Base-by-base conservation (phyloP, 2,113 vertebrate species). In the Thamnophis sirtalis region DNA sequence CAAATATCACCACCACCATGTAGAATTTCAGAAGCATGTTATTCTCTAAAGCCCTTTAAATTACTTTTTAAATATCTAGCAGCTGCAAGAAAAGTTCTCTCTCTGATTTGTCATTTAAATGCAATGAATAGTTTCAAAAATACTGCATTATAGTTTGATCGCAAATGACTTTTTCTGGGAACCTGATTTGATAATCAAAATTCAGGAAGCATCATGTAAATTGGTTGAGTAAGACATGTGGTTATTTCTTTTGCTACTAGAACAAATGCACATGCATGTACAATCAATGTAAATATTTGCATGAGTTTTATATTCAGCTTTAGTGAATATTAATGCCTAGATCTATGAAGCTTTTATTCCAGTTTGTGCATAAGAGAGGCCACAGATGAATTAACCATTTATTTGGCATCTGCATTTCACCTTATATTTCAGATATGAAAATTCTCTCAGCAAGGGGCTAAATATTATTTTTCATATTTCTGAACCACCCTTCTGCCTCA, bases 91-190 rank as follows among this genome's bases (percentile, higher is more conserved):
- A 87, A 86, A 93, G 93, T 93, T 93, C 96, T 94, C 90, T 91
- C 94, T 95, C 94, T 91, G 2, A 91, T 93, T 92, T 92, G 91
- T 94, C 93, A 94, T 91, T 95, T 94, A 94, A 90, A 80, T 95
- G 95, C 92, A 93, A 93, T 86, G 89, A 88, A 89, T 93, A 95
- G 93, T 96, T 96, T 96, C 92, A 86, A 93, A 96, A 96, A 94
- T 96, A 68, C 95, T 89, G 55, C 94, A 88, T 94, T 49, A 63
- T 94, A 96, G 93, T 96, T 96, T 96, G 93, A 91, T 93, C 92
- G 22, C 53, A 90, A 58, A 50, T 60, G n/a, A 43, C 94, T 93
- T 94, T 96, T 95, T 94, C 91, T 95, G 93, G 87, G 60, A 54
- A 73, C 60, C 68, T 92, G 92, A 94, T 93, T 89, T 33, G 60